phyloP scores from a whole-genome alignment of 2,113 vertebrate species.

The Piaya cayana region DNA sequence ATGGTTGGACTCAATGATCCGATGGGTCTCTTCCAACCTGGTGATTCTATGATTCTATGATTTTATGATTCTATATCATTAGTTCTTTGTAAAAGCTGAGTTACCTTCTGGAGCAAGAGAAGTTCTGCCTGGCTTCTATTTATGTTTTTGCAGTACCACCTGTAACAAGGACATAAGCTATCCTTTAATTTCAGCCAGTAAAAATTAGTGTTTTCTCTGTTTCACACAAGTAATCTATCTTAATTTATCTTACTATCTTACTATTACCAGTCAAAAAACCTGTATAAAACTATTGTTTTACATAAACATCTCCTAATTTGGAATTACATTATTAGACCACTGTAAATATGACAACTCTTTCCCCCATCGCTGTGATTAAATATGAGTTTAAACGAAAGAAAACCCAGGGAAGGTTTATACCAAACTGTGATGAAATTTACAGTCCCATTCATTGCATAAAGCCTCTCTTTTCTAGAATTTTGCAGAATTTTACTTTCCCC shows the following conservation, averaged over 20 bases:
- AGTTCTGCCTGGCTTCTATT: conserved; percentile 86
- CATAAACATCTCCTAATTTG: background rate
- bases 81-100: background rate
- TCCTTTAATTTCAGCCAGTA: background rate
- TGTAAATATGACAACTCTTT: background rate
- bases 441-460: rapidly evolving
- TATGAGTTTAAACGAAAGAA: background rate
- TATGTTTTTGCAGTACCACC: conserved; percentile 89
- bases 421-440: background rate
- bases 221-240: background rate
- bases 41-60: too few relatives aligned
- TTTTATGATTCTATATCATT: too few relatives aligned
- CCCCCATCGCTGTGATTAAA: background rate
- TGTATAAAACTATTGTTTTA: background rate
- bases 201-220: background rate
- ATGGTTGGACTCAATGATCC: too few relatives aligned
- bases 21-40: too few relatives aligned
- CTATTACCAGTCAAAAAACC: background rate
- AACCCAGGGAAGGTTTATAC: background rate
- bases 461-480: background rate
- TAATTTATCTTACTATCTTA: too few relatives aligned
- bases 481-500: background rate
- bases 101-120: conserved; percentile 86
- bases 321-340: background rate
- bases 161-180: conserved; percentile 42